Evolutionary conservation across 2,797 vertebrate species (phyloP).

Genomic region (Myotis myotis): DNA sequence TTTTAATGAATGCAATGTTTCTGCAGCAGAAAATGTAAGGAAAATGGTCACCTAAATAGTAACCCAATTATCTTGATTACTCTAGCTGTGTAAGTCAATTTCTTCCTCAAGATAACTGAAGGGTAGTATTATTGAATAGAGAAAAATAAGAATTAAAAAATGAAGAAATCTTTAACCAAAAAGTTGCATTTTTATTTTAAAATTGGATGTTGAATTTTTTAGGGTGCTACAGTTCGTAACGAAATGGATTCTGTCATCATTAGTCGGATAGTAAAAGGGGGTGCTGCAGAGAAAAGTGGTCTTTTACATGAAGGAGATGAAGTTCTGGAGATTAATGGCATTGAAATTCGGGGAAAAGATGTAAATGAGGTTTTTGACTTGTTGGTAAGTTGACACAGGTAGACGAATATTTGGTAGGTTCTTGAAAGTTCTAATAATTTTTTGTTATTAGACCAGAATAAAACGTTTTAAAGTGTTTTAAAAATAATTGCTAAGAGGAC

Average conservation of each 20-base stretch:
- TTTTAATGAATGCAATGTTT: conserved; percentile 12
- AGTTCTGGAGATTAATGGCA: conserved; percentile 95
- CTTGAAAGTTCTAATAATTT: background rate
- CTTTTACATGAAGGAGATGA: conserved; percentile 95
- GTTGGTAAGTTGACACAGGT: conserved; percentile 87
- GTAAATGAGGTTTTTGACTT: conserved; percentile 97
- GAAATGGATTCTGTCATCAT: conserved; percentile 96
- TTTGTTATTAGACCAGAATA: conserved; percentile 28
- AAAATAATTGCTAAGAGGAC: conserved; percentile 13
- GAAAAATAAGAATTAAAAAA: conserved; percentile 24
- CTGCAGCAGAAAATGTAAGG: background rate
- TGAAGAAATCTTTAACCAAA: conserved; percentile 14
- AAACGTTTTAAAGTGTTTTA: background rate
- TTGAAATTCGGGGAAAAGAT: conserved; percentile 94
- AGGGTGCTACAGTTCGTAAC: conserved; percentile 97
- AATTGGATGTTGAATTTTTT: conserved; percentile 58
- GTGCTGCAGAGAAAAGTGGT: conserved; percentile 93
- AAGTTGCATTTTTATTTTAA: conserved; percentile 58
- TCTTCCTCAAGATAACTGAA: conserved; percentile 36
- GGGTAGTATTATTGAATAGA: conserved; percentile 19
- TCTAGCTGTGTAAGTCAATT: conserved; percentile 9
- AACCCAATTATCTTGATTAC: background rate
- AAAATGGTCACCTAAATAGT: conserved; percentile 34
- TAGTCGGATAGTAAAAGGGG: conserved; percentile 96
- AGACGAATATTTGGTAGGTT: conserved; percentile 14